These are phyloP conservation scores for Cherax quadricarinatus DNA, from an alignment of 1,140 invertebrate species.

Conservation along the genomic window DNA sequence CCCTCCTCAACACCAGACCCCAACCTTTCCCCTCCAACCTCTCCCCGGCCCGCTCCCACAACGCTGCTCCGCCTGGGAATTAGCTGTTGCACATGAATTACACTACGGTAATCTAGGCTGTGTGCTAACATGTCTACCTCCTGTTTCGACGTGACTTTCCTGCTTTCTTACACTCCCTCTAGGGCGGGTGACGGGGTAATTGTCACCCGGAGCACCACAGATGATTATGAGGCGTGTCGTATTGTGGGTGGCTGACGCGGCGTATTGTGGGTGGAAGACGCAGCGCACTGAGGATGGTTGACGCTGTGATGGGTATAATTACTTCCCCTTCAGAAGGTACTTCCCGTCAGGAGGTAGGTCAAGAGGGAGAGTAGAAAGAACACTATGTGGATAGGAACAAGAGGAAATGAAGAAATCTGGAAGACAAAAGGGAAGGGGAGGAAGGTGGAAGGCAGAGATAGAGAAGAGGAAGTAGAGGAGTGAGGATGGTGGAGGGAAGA, in stretches of 20 bases:
- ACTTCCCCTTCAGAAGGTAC: neutral
- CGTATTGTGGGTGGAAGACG: neutral
- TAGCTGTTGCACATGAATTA: neutral
- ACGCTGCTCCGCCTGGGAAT: neutral
- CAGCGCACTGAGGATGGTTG: neutral
- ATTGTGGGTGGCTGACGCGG: neutral
- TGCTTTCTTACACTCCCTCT: constrained; percentile 24
- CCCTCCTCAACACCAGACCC: neutral
- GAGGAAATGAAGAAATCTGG: neutral
- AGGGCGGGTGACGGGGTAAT: constrained; percentile 32
- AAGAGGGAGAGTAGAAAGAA: neutral
- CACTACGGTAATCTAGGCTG: neutral
- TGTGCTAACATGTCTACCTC: constrained; percentile 33
- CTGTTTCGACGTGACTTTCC: constrained; percentile 35
- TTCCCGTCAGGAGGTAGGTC: no score
- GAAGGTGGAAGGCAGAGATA: neutral
- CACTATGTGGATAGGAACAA: neutral
- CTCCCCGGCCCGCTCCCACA: neutral
- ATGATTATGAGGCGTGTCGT: neutral
- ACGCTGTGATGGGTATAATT: neutral
- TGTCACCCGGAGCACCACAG: neutral
- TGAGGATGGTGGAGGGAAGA: neutral
- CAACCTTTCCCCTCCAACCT: neutral
- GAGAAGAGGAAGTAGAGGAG: neutral
- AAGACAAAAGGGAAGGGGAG: neutral